Conservation (phyloP, 2,888 invertebrate genomes). For the Neocrepidodera transversa region DNA sequence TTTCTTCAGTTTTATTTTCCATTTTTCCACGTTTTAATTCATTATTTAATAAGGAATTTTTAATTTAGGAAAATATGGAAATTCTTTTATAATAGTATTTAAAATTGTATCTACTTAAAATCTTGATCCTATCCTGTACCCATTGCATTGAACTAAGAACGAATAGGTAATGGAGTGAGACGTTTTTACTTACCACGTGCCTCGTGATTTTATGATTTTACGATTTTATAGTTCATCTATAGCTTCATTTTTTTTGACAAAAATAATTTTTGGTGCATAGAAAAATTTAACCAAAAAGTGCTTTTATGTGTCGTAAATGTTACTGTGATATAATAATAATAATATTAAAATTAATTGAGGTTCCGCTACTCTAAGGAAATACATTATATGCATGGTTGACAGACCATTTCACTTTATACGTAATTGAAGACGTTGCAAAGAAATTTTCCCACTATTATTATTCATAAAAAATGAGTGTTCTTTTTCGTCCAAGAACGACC, state of each 20-base stretch:
- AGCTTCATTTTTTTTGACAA: no score
- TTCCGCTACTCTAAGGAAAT: not conserved
- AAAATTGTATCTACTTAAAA: no score
- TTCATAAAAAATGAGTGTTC: slow-evolving; percentile 6
- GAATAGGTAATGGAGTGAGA: slow-evolving; percentile 6
- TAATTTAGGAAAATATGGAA: no score
- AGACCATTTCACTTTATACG: slow-evolving; percentile 19
- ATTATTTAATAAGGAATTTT: no score
- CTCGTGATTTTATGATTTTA: no score
- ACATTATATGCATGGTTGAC: slow-evolving; percentile 20
- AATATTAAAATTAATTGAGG: not conserved
- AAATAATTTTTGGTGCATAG: no score
- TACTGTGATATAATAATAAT: not conserved
- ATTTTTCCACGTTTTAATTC: no score
- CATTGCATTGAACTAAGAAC: not conserved
- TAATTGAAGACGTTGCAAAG: slow-evolving; percentile 3
- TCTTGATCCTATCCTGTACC: no score
- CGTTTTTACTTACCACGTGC: slow-evolving; percentile 11
- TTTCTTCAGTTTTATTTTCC: no score
- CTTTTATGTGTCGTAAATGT: not conserved
- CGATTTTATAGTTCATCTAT: no score
- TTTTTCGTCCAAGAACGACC: not conserved
- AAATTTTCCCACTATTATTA: slow-evolving; percentile 28
- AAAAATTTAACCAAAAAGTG: no score
- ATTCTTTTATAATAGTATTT: no score